Base-by-base conservation (phyloP, 92 coral and sea anemone species). In the Palythoa grandis region DNA sequence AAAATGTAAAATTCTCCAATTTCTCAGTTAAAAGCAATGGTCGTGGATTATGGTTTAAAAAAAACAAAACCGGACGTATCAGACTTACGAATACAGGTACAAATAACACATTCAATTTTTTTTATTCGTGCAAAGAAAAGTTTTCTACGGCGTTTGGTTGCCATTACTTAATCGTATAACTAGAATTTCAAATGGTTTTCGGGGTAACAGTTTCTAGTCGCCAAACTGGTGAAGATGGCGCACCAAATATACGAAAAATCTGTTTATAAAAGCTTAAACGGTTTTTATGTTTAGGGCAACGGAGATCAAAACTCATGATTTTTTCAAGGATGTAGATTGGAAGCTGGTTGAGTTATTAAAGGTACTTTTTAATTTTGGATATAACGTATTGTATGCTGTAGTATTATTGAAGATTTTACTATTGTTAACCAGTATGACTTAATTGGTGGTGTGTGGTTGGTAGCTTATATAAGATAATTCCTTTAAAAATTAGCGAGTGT, bases 281-380 rank as follows among this genome's bases (percentile, higher is more conserved):
- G 37, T 67, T 78, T 15, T 40, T 39, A 20, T 68, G 25, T 20
- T 40, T 77, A 96, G 99, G 78, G 96, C 98, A 50, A 88, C 52
- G 5, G 99, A 96, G 70, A 95, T 95, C 67, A 95, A 80, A 76
- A 93, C 91, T 40, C 95, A 95, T 16, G 72, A 90, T 38, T 96
- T 91, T 88, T 96, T 96, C 79, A 78, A 88, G 70, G 92, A 90
- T 20, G 48, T 82, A 15, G 99, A 96, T 71, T 96, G 99, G 99
- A 92, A 95, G 77, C 90, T 95, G 50, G 99, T 96, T 14, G 99
- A 96, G 89, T 88, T 95, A 78, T 87, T 95, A 61, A 96, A 96
- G 98, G 99, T 96, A 86, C 40, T 82, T 14, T 13, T 24, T 2
- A 5, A 7, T 69, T 25, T 69, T 37, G 19, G 11, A 29, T 29